Evolutionary conservation across 23 tunicate genomes (phyloP), one percentile per base, ranked within the genome.

Genomic region (Oikopleura vanhoeffeni): DNA sequence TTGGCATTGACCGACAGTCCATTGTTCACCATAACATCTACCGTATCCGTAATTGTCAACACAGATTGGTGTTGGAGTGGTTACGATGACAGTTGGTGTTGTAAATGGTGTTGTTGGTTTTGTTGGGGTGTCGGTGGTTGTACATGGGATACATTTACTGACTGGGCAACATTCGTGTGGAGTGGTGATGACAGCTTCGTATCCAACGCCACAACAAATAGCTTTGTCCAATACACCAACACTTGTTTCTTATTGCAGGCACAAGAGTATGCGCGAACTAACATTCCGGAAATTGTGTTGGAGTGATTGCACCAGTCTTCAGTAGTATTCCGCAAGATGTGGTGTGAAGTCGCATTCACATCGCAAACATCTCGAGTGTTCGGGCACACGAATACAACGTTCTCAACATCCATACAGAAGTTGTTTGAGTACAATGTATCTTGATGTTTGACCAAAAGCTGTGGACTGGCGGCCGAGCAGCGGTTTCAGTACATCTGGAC

Each of bases 171-270:
- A 71, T 13, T 18, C 79, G 2, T 30, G 34, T 30, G 27, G 27
- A 4, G 2, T 32, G 38, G 79, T 71, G 32, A 13, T 30, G 32
- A 71, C 79, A 24, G 2, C 89, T 76, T 89, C 79, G 86, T 87
- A 85, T 36, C 89, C 88, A 34, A 33, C 57, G 71, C 91, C 91
- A 40, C 97, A 91, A 0, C n/a, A n/a, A n/a, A n/a, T n/a, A n/a
- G n/a, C n/a, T n/a, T n/a, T n/a, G n/a, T n/a, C n/a, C n/a, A n/a
- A n/a, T n/a, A n/a, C n/a, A n/a, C n/a, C n/a, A n/a, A n/a, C n/a
- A n/a, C n/a, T n/a, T n/a, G n/a, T n/a, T n/a, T 57, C 41, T 40
- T 34, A 33, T 89, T 71, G 38, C 79, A 71, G 35, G 38, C 79
- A 71, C 79, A 71, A 18, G 27, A 18, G 35, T 13, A 71, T 71